Evolutionary conservation across 2,888 invertebrate genomes (phyloP).

Genomic region (Eupithecia exiguata): DNA sequence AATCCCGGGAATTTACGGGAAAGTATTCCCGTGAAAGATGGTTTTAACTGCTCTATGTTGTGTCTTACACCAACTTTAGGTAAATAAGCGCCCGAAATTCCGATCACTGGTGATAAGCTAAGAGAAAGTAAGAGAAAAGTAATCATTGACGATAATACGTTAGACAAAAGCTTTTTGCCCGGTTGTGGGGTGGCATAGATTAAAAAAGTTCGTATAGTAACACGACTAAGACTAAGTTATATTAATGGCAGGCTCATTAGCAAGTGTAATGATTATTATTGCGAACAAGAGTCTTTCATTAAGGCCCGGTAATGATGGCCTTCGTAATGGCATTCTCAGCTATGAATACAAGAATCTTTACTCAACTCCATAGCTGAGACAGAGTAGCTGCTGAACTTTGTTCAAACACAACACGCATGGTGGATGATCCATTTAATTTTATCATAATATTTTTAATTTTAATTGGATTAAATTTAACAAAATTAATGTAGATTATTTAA

Average conservation of each 20-base stretch:
- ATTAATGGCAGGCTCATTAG: constrained; percentile 36
- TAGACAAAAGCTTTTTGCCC: background rate
- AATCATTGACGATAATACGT: background rate
- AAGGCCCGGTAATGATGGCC: constrained; percentile 59
- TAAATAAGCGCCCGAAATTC: no score
- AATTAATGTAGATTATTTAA: no score
- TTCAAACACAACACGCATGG: background rate
- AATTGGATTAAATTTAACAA: no score
- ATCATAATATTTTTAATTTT: no score
- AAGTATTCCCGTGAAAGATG: no score
- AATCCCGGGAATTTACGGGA: no score
- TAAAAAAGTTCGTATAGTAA: constrained; percentile 19
- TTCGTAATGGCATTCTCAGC: constrained; percentile 54
- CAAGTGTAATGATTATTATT: constrained; percentile 52
- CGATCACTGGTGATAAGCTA: no score
- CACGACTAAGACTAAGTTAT: constrained; percentile 14
- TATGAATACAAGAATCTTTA: constrained; percentile 56
- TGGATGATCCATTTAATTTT: background rate
- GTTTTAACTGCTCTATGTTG: no score
- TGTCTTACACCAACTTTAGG: no score
- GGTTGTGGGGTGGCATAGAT: background rate
- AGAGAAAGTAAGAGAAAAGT: background rate
- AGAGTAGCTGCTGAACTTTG: constrained; percentile 10
- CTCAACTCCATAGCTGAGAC: constrained; percentile 35
- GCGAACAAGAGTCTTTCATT: constrained; percentile 60